Conservation (phyloP, 2,888 invertebrate species). For the Odontomyia ornata region DNA sequence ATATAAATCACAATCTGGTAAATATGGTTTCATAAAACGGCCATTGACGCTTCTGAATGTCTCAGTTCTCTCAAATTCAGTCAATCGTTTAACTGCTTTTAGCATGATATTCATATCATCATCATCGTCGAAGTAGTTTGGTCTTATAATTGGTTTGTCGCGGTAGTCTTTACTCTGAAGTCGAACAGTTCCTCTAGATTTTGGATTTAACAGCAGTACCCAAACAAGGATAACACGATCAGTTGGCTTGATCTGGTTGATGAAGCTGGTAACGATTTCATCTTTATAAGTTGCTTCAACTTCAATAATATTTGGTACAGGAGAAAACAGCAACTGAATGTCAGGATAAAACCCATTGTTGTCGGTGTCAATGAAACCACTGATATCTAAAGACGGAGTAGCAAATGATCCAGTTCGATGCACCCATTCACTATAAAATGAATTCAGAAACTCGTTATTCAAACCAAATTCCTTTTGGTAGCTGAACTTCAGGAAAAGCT, state of each 20-base stretch:
- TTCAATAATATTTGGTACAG: background rate
- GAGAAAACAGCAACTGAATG: slow-evolving; percentile 58
- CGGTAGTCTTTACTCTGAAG: slow-evolving; percentile 67
- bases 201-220: slow-evolving; percentile 50
- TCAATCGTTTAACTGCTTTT: slow-evolving; percentile 59
- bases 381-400: slow-evolving; percentile 58
- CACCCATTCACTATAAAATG: slow-evolving; percentile 61
- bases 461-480: slow-evolving; percentile 19
- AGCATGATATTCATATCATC: slow-evolving; percentile 64
- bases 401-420: slow-evolving; percentile 54
- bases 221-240: background rate
- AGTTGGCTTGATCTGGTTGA: background rate
- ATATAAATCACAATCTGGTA: slow-evolving; percentile 80
- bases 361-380: slow-evolving; percentile 66
- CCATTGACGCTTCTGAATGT: slow-evolving; percentile 63
- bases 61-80: slow-evolving; percentile 57
- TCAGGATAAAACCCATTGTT: slow-evolving; percentile 63
- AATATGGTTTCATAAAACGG: slow-evolving; percentile 70
- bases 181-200: slow-evolving; percentile 3
- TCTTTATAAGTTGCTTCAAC: background rate
- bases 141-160: slow-evolving; percentile 68
- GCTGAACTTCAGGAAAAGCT: slow-evolving; percentile 51
- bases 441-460: slow-evolving; percentile 48
- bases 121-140: slow-evolving; percentile 69
- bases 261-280: background rate